phyloP scores from a whole-genome alignment of 2,113 vertebrate species.

The mouse (Mus musculus) region GRCm39 chr8:101397501-101398000 shows the following conservation, averaged over 20 bases:
- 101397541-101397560: not conserved
- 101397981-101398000: not conserved
- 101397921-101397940: not conserved
- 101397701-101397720: not conserved
- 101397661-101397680: not conserved
- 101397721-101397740: not conserved
- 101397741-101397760: not conserved
- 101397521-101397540: not conserved
- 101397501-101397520: too few relatives aligned
- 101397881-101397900: not conserved
- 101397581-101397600: not conserved
- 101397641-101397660: not conserved
- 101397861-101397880: not conserved
- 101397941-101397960: not conserved
- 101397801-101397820: not conserved
- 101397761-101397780: not conserved
- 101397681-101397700: not conserved
- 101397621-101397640: too few relatives aligned
- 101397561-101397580: not conserved
- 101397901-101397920: not conserved
- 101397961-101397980: not conserved
- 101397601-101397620: not conserved
- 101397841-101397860: not conserved
- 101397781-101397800: rapidly evolving
- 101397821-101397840: not conserved